Percentiles rank a stretch among this genome's conserved stretches.
Conservation (phyloP, 64 coral and sea anemone genomes). For the Pachyseris speciosa region DNA sequence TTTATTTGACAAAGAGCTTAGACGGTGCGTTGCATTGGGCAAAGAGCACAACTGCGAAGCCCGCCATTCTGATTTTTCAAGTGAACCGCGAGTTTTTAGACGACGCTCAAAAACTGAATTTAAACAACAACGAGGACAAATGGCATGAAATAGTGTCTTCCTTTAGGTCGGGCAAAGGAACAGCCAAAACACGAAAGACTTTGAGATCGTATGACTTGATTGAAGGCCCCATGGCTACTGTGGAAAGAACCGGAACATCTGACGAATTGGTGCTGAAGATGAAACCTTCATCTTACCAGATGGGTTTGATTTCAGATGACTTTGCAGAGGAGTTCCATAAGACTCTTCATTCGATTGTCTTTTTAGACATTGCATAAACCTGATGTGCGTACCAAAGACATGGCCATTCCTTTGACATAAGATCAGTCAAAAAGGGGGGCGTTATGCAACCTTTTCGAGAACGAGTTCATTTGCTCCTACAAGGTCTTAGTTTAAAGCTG, state of each 20-base stretch:
- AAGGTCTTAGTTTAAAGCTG: no score
- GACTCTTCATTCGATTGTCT: conserved; percentile 28
- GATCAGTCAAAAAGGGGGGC: no score
- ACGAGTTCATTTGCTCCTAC: no score
- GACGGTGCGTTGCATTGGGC: conserved; percentile 38
- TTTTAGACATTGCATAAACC: no score
- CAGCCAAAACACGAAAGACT: background rate
- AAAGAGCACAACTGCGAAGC: conserved; percentile 12
- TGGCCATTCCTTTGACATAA: no score
- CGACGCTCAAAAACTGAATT: background rate
- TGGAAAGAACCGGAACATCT: background rate
- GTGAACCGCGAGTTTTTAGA: background rate
- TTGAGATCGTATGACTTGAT: conserved; percentile 47
- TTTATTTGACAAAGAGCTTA: conserved; percentile 63
- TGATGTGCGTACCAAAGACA: no score
- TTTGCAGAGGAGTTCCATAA: conserved; percentile 19
- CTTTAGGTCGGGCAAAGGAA: conserved; percentile 3
- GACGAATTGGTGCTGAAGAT: background rate
- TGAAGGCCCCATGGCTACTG: conserved; percentile 27
- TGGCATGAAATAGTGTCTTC: conserved; percentile 15
- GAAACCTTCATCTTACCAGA: conserved; percentile 50
- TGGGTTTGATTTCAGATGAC: conserved; percentile 47
- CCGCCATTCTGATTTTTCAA: conserved; percentile 74
- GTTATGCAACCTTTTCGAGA: no score
- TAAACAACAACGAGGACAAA: background rate